Percentiles rank a stretch among this genome's conserved stretches.
phyloP scores from a whole-genome alignment of 2,888 invertebrate genomes.

The Drosophila multiciliata region DNA sequence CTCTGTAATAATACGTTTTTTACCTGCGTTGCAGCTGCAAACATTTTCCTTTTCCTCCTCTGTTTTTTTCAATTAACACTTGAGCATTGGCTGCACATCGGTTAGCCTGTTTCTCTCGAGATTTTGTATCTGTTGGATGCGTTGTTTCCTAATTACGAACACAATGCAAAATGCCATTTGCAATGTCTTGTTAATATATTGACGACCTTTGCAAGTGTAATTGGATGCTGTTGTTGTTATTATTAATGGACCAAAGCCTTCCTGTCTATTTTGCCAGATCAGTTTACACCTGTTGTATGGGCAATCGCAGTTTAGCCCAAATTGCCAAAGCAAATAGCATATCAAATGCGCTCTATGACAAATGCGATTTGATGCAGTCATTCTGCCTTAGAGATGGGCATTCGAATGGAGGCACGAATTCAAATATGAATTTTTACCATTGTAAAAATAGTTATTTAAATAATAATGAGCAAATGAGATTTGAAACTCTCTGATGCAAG shows the following conservation, averaged over 20 bases:
- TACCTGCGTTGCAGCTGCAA: conserved; percentile 56
- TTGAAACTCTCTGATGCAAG: background rate
- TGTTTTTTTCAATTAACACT: conserved; percentile 52
- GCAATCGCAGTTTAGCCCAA: conserved; percentile 68
- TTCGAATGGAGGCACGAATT: background rate
- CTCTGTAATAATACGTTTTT: conserved; percentile 11
- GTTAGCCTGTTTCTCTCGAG: conserved; percentile 1
- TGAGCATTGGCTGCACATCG: conserved; percentile 29
- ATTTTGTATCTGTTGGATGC: conserved; percentile 24
- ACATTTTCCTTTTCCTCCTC: conserved; percentile 4
- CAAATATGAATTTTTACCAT: background rate
- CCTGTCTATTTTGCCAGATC: conserved; percentile 64
- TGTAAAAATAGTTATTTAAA: background rate
- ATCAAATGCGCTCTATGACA: conserved; percentile 39
- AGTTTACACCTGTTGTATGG: conserved; percentile 70
- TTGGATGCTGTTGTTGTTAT: conserved; percentile 56
- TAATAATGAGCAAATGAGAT: background rate
- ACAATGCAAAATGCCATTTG: conserved; percentile 72
- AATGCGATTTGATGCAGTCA: conserved; percentile 43
- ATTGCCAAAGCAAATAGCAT: conserved; percentile 48
- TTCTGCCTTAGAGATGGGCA: conserved; percentile 10
- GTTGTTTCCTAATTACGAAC: conserved; percentile 75
- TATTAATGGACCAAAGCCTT: conserved; percentile 50
- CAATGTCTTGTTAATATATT: conserved; percentile 65
- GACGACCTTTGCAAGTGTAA: conserved; percentile 65